Base-by-base conservation (phyloP, 2,888 invertebrate genomes). In the Bellardia pandia region DNA sequence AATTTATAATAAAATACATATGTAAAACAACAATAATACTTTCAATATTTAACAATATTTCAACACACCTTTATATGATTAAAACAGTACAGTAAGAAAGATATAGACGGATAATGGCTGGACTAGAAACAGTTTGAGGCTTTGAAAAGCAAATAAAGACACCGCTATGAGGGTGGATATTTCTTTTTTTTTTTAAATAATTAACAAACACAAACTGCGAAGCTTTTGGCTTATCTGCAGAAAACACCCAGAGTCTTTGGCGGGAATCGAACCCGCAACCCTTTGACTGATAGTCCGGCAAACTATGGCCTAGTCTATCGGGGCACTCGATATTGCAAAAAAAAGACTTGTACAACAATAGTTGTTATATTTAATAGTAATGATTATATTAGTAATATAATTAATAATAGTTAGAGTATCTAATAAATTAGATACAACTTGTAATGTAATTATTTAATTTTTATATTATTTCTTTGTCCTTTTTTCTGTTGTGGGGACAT, bases 291-390 rank as follows among this genome's bases (percentile, higher is more conserved):
- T n/a, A n/a, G n/a, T n/a, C n/a, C n/a, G n/a, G n/a, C n/a, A n/a
- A n/a, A n/a, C n/a, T n/a, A n/a, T n/a, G n/a, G n/a, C n/a, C n/a
- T n/a, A n/a, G n/a, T n/a, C n/a, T n/a, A n/a, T n/a, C n/a, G n/a
- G n/a, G n/a, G n/a, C n/a, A n/a, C n/a, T n/a, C n/a, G 42, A 66
- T 42, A 45, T 16, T 9, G n/a, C 1, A 64, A 42, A 45, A 64
- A 37, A 37, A 62, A 45, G 45, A 66, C 23, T 66, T 66, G 42
- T 66, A 42, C 45, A 23, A 66, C 23, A 45, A 66, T 45, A 45
- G 66, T 42, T 66, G 23, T 45, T 45, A 66, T 42, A 42, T 42
- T 16, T 45, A 45, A 40, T 42, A 42, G 16, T 6, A 23, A 42
- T 66, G 23, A 66, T 66, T 66, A 66, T 16, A 42, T 45, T 42